Percentiles rank a stretch among this genome's conserved stretches.
phyloP scores from a whole-genome alignment of 2,888 invertebrate species.

The Lithophane leautieri region DNA sequence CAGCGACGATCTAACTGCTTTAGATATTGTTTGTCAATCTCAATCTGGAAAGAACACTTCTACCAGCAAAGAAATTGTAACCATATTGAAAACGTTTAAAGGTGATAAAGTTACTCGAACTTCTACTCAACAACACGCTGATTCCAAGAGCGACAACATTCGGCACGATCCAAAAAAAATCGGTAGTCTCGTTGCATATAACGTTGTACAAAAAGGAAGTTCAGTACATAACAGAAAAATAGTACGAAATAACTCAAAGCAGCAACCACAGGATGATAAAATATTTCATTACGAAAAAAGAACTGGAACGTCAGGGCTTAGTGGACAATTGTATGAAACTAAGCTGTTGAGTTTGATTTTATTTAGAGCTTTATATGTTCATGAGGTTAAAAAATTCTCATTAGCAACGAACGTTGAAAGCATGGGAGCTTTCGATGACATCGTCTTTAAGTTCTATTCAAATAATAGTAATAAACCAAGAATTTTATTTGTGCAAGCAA shows the following conservation, averaged over 20 bases:
- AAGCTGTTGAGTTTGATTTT: constrained; percentile 37
- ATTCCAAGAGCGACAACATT: too few species aligned
- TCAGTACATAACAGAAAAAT: neutral
- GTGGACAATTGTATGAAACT: constrained; percentile 64
- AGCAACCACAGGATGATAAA: neutral
- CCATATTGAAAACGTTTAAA: constrained; percentile 1
- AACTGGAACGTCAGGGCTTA: constrained; percentile 51
- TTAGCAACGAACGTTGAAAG: constrained; percentile 50
- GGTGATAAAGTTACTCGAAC: neutral
- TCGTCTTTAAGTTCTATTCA: constrained; percentile 52
- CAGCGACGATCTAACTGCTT: constrained; percentile 52
- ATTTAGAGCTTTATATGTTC: constrained; percentile 43
- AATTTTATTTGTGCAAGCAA: constrained; percentile 62
- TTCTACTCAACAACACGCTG: too few species aligned
- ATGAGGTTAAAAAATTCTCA: constrained; percentile 39
- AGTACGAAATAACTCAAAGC: neutral
- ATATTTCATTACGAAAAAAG: constrained; percentile 39
- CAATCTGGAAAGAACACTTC: too few species aligned
- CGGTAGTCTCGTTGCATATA: neutral
- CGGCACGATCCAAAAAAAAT: too few species aligned
- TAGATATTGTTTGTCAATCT: constrained; percentile 45
- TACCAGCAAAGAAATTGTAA: constrained; percentile 4
- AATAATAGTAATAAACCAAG: constrained; percentile 24
- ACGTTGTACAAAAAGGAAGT: neutral
- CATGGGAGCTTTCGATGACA: constrained; percentile 65